Evolutionary conservation across 2,113 vertebrate genomes (phyloP).

Genomic region (Leptosomus discolor): DNA sequence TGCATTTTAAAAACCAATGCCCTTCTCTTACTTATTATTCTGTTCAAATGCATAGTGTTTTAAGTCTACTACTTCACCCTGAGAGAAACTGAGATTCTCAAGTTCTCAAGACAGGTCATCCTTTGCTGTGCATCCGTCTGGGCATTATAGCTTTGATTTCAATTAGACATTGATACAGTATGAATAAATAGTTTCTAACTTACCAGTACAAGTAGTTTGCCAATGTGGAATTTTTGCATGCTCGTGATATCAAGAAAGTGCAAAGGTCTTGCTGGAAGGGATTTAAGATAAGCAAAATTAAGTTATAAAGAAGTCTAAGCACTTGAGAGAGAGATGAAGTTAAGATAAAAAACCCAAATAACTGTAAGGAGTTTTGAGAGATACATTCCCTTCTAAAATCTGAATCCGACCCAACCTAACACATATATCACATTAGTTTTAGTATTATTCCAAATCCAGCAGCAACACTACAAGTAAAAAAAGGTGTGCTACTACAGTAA

Average conservation of each 20-base stretch:
- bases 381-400: neutral
- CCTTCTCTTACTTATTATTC: neutral
- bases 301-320: neutral
- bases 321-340: neutral
- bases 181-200: conserved; percentile 49
- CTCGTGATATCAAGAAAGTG: conserved; percentile 95
- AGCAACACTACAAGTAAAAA: neutral
- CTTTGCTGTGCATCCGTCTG: neutral
- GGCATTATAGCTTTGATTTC: neutral
- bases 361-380: neutral
- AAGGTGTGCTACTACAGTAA: neutral
- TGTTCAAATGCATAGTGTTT: neutral
- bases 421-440: neutral
- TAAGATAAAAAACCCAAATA: neutral
- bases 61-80: neutral
- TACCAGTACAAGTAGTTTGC: conserved; percentile 99
- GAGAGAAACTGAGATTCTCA: neutral
- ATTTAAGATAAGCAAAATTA: conserved; percentile 17
- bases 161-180: neutral
- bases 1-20: neutral
- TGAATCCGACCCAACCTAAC: neutral
- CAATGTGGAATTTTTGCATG: conserved; percentile 95
- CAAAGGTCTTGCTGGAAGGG: conserved; percentile 90
- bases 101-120: neutral
- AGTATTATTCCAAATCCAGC: neutral